A percentile compares a stretch with the other conserved stretches of the same genome.
These are phyloP conservation scores for Aurelia sp. DNA, from an alignment of 30 jellyfish, hydroid and myxozoan species.

Conservation along the genomic window DNA sequence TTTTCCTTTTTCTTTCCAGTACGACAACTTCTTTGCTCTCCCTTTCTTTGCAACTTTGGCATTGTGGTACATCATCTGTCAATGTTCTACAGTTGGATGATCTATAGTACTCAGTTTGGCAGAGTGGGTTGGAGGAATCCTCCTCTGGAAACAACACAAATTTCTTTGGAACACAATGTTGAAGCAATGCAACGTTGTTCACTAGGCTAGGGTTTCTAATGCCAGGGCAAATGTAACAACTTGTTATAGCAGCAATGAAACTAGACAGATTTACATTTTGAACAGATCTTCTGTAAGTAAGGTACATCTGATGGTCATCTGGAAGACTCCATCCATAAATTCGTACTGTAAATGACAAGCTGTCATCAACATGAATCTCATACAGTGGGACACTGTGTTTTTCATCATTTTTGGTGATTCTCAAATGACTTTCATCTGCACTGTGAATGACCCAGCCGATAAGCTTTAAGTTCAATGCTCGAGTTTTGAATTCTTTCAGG, in stretches of 20 bases:
- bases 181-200: not conserved
- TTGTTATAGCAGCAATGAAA: not conserved
- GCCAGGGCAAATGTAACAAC: not conserved
- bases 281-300: not conserved
- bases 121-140: too few relatives aligned
- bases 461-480: not conserved
- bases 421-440: not conserved
- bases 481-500: not conserved
- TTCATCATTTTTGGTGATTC: not conserved
- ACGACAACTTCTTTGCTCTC: too few relatives aligned
- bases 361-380: conserved; percentile 16
- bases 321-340: conserved; percentile 15
- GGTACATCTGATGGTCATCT: conserved; percentile 11
- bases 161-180: not conserved
- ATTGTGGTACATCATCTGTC: not conserved
- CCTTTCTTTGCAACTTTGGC: not conserved
- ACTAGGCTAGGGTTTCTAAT: not conserved
- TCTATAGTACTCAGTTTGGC: not conserved
- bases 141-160: not conserved
- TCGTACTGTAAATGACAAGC: conserved; percentile 6
- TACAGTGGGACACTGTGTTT: not conserved
- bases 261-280: not conserved
- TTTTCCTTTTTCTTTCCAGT: conserved; percentile 1
- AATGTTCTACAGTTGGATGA: not conserved
- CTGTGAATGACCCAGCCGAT: not conserved